These are phyloP conservation scores for Notothenia coriiceps DNA, from an alignment of 2,113 vertebrate species.

Conservation along the genomic window DNA sequence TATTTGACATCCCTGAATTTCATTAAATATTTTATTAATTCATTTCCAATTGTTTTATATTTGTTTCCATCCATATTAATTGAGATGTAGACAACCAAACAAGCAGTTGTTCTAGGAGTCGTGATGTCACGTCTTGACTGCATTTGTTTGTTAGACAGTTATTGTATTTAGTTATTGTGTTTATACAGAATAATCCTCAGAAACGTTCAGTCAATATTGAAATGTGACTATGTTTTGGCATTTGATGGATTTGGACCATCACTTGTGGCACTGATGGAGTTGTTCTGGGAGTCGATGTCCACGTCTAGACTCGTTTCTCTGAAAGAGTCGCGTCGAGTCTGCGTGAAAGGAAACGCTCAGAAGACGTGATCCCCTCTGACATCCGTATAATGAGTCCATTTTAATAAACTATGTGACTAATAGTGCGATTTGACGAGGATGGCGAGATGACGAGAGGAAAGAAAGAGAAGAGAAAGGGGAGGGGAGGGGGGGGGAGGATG, in stretches of 20 bases:
- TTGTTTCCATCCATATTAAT: neutral
- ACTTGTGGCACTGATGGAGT: conserved; percentile 31
- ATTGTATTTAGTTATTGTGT: neutral
- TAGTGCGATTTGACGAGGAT: conserved; percentile 70
- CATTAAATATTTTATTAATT: neutral
- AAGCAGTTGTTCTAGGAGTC: neutral
- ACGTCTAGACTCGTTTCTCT: conserved; percentile 37
- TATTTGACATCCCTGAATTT: neutral
- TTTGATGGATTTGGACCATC: neutral
- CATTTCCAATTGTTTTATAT: neutral
- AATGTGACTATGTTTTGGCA: too few species aligned
- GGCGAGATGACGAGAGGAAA: conserved; percentile 53
- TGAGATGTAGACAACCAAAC: neutral
- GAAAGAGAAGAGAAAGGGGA: conserved; percentile 22
- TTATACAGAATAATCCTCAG: neutral
- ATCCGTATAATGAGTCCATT: conserved; percentile 72
- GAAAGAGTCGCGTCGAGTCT: conserved; percentile 34
- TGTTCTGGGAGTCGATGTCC: conserved; percentile 12
- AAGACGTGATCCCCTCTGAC: conserved; percentile 72
- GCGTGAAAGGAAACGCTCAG: conserved; percentile 56
- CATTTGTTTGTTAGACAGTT: too few species aligned
- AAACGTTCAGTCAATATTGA: neutral
- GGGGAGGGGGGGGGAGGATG: conserved; percentile 21
- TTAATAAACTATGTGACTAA: conserved; percentile 78
- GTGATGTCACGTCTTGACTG: neutral